Base-by-base conservation (phyloP, 2,888 invertebrate species). In the Onchidella celtica region DNA sequence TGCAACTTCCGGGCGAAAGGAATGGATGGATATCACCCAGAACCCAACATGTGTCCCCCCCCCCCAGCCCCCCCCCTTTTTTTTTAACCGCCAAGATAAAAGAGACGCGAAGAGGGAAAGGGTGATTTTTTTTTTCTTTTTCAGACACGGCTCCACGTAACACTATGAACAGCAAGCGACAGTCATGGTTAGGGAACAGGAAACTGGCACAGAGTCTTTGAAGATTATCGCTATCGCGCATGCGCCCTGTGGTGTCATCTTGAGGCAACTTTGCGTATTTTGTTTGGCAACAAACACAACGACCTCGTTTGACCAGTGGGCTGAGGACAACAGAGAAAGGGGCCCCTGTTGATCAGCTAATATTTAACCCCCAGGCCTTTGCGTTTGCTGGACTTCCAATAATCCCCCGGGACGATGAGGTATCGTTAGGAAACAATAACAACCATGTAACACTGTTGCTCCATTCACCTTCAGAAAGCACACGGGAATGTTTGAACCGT, bases 231-330 rank as follows among this genome's bases (percentile, higher is more conserved):
- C n/a, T 66, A 47, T 21, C 21, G n/a, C 29, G 32, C 66, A 40
- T 65, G 66, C 66, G 47, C 66, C 29, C 1, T 34, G 66, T 24
- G 32, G 38, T 65, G 65, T 55, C 32, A 47, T 55, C 55, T 55
- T 34, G 34, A 27, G 47, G 65, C 76, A 66, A 66, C 68, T 21
- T 36, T 68, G 27, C n/a, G 27, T 61, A 34, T 63, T 63, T 66
- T 76, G 76, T 66, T 76, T 76, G 76, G 47, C 65, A 66, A 55
- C 66, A 40, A 47, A 40, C 61, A 66, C 32, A n/a, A 9, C 9
- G 32, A 40, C 65, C 21, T 66, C 55, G 66, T 76, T 34, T 66
- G 55, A 65, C 66, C 66, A 55, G n/a, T 3, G 66, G 32, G 29
- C 65, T 40, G 40, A 36, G 77, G 38, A 76, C 76, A 65, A 76